Base-by-base conservation (phyloP, 1,140 invertebrate genomes). In the Neodiprion virginianus region DNA sequence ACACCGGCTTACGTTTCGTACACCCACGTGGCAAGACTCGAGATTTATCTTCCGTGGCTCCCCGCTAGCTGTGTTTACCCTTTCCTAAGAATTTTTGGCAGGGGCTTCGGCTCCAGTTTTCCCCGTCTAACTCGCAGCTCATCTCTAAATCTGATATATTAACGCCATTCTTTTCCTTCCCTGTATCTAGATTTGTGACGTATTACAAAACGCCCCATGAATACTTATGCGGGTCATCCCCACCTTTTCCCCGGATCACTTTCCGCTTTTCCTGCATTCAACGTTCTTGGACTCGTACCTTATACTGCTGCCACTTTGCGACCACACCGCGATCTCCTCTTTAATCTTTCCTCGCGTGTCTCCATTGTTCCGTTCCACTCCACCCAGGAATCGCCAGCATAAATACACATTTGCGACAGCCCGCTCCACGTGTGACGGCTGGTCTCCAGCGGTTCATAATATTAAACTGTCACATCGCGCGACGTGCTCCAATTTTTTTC, bases 111-210 rank as follows among this genome's bases (percentile, higher is more conserved):
- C 28, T 5, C 28, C 28, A 1, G 28, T 17, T 12, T 21, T 40
- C 8, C 11, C 5, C 53, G 53, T 61, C 53, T 61, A 61, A 61
- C 28, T 40, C 53, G 53, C 53, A 17, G 53, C 53, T 61, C 53
- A 61, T 61, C 53, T 61, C 53, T 61, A 61, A 61, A 61, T 76
- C 67, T 68, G 75, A 74, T 81, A 78, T 78, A 81, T 80, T 81
- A 80, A 78, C 72, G 76, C 79, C 75, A 61, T 74, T 74, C 74
- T 74, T 71, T 66, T 76, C 70, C 72, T 76, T 75, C 75, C 77
- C 79, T 78, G 79, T 81, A 82, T 81, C 80, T 74, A 78, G 78
- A 81, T 82, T 79, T 82, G 74, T 79, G 79, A 82, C 79, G 77
- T 79, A 80, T 82, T 80, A 79, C 78, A 79, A 82, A 80, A 79